phyloP scores from a whole-genome alignment of 2,113 vertebrate genomes.

The Raja brachyura region DNA sequence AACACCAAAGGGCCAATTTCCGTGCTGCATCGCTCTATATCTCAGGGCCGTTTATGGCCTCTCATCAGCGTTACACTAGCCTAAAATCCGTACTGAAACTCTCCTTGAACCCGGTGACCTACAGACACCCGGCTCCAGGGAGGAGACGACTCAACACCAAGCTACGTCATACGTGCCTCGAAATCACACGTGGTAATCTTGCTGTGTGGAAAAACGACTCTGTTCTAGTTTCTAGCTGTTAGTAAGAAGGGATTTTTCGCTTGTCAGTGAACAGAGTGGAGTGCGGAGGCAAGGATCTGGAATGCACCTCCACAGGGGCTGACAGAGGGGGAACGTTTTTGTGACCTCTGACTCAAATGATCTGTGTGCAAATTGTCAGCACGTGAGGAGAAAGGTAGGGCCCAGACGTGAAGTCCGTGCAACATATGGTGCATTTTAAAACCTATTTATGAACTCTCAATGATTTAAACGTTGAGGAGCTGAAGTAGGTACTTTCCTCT shows the following conservation, averaged over 20 bases:
- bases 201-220: background rate
- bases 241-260: fast-evolving
- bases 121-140: background rate
- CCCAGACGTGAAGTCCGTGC: background rate
- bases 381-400: background rate
- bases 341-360: background rate
- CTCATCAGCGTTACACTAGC: too few relatives aligned
- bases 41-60: too few relatives aligned
- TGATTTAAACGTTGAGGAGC: background rate
- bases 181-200: background rate
- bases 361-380: background rate
- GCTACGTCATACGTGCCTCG: background rate
- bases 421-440: background rate
- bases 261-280: too few relatives aligned
- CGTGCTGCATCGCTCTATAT: too few relatives aligned
- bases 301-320: too few relatives aligned
- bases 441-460: background rate
- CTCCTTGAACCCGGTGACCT: background rate
- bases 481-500: background rate
- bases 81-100: background rate
- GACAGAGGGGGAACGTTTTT: background rate
- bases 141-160: background rate
- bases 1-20: too few relatives aligned
- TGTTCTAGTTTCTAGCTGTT: background rate
- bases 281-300: too few relatives aligned